Conservation (phyloP, 1,140 invertebrate species). For the Drosophila lacertosa region DNA sequence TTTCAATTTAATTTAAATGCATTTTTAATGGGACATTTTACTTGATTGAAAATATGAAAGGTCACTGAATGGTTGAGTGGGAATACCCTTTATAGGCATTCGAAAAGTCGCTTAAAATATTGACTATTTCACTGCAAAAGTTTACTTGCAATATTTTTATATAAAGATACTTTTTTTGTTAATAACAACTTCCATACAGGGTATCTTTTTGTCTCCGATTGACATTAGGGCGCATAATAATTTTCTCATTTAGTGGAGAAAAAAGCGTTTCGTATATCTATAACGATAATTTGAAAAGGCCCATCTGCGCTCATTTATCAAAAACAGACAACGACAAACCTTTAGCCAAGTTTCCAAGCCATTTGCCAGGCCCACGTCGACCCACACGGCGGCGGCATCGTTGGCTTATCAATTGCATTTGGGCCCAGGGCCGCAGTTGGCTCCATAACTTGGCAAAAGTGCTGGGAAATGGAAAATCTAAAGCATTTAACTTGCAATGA, state of each 20-base stretch:
- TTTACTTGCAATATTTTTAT: no score
- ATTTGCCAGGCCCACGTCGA: slow-evolving; percentile 60
- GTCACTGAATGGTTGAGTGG: neutral
- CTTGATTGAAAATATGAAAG: neutral
- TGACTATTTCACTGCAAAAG: no score
- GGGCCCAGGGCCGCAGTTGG: slow-evolving; percentile 56
- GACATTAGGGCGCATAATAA: neutral
- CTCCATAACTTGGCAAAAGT: slow-evolving; percentile 63
- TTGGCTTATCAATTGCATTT: slow-evolving; percentile 71
- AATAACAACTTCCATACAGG: neutral
- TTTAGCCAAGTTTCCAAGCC: slow-evolving; percentile 63
- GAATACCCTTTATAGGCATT: neutral
- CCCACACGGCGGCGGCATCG: slow-evolving; percentile 11
- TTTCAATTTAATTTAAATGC: slow-evolving; percentile 1
- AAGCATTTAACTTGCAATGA: slow-evolving; percentile 74
- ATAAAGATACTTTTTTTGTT: no score
- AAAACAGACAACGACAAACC: slow-evolving; percentile 55
- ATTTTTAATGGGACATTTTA: neutral
- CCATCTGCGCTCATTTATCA: slow-evolving; percentile 60
- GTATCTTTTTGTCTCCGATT: neutral
- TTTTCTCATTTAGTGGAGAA: slow-evolving; percentile 7
- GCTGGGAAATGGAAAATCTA: slow-evolving; percentile 50
- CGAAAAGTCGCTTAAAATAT: no score
- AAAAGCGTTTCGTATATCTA: neutral
- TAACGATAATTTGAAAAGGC: slow-evolving; percentile 26